Conservation (phyloP, 2,113 vertebrate genomes). For the Passer domesticus region DNA sequence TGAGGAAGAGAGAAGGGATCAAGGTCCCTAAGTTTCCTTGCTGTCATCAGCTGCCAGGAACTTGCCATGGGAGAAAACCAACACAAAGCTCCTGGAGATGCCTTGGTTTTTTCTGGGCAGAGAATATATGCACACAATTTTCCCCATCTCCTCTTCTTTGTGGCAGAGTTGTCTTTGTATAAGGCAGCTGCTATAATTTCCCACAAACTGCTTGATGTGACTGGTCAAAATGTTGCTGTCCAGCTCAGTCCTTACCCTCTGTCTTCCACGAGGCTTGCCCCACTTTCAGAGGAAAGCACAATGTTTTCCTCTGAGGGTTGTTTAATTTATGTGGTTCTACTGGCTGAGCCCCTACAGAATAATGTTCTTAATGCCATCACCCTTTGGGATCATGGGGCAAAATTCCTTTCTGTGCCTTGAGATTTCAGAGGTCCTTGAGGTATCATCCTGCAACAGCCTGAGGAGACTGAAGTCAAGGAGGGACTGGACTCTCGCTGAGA, state of each 20-base stretch:
- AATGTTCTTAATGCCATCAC: neutral
- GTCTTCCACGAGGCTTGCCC: neutral
- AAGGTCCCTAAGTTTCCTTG: neutral
- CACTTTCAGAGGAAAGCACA: neutral
- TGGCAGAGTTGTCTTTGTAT: neutral
- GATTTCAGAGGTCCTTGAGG: neutral
- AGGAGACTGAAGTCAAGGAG: neutral
- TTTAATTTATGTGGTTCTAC: neutral
- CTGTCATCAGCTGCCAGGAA: neutral
- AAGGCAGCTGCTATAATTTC: neutral
- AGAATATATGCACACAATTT: neutral
- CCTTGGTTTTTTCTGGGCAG: neutral
- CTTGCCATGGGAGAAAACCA: neutral
- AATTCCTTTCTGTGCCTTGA: neutral
- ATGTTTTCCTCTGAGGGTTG: neutral
- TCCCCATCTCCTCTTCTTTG: neutral
- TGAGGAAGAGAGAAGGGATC: neutral
- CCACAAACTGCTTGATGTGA: neutral
- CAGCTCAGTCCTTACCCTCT: neutral
- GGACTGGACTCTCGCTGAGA: neutral
- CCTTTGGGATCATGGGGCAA: neutral
- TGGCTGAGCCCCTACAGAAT: neutral
- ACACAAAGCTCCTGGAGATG: neutral
- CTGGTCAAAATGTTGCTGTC: neutral
- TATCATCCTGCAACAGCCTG: neutral